phyloP scores from a whole-genome alignment of 2,113 vertebrate species.

The Scomber colias region DNA sequence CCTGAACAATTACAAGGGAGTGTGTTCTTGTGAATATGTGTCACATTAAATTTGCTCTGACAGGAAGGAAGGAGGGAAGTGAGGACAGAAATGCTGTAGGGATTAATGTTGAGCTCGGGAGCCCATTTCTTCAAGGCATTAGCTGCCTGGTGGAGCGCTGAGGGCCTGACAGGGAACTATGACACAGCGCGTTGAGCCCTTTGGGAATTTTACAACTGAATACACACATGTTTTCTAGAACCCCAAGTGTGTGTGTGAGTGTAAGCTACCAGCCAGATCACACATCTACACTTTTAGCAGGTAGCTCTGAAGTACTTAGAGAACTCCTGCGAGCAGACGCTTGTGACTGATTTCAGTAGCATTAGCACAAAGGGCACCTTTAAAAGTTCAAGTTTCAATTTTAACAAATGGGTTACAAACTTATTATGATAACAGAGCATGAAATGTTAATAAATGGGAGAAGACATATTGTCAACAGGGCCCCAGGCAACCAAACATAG shows the following conservation, averaged over 20 bases:
- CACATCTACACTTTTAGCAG: constrained; percentile 24
- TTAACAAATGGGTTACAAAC: constrained; percentile 20
- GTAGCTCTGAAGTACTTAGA: not conserved
- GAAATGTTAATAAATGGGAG: constrained; percentile 48
- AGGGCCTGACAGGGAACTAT: constrained; percentile 76
- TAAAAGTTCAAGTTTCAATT: constrained; percentile 5
- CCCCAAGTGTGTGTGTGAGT: constrained; percentile 21
- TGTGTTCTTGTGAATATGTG: constrained; percentile 80
- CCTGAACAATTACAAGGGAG: constrained; percentile 77
- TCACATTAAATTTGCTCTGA: constrained; percentile 80
- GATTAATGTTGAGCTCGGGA: constrained; percentile 77
- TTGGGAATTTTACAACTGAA: constrained; percentile 64
- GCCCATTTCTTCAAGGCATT: constrained; percentile 81
- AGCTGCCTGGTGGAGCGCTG: constrained; percentile 78
- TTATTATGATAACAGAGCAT: constrained; percentile 37
- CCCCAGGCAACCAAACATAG: constrained; percentile 40
- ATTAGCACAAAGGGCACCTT: constrained; percentile 17
- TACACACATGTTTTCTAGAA: constrained; percentile 47
- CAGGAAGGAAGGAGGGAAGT: constrained; percentile 70
- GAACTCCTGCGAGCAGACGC: not conserved
- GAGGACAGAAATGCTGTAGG: constrained; percentile 74
- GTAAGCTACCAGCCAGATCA: constrained; percentile 32
- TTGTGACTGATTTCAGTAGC: not conserved
- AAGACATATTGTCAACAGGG: constrained; percentile 48
- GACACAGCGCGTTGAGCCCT: constrained; percentile 71